Evolutionary conservation across 2,888 invertebrate genomes (phyloP), one percentile per base, ranked within the genome.

Genomic region (Keiferia lycopersicella): DNA sequence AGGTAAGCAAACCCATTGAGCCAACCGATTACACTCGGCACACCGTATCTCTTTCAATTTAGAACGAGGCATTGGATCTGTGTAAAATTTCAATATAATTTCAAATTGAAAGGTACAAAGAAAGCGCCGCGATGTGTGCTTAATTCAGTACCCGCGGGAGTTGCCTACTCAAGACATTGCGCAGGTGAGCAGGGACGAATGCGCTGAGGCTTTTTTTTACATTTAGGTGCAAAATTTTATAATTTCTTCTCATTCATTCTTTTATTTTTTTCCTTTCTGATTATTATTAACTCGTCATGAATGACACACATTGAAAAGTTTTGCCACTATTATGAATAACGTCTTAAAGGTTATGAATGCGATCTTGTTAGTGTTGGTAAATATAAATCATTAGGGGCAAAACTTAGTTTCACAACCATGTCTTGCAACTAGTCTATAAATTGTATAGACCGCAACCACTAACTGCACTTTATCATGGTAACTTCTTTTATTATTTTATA

Each of bases 81-180:
- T 18, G 56, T 34, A 34, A 34, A 56, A 56, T 14, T 53, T 12
- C 56, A 26, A 34, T 56, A 14, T n/a, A 26, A 10, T 56, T 56
- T 34, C 34, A 56, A 56, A 34, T 56, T 56, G 30, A 34, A 34
- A 34, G 56, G 56, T 34, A 56, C 14, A 56, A 30, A 56, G 56
- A 56, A 56, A 56, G 26, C 30, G 30, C 30, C n/a, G 11, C 51
- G 12, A 12, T 53, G 26, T 22, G 34, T 56, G 56, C n/a, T 56
- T 56, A 56, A 56, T 56, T 56, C 34, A 56, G 34, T 16, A 30
- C 56, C n/a, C 56, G 16, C n/a, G 56, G 26, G 56, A 34, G 34
- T 34, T 34, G 34, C n/a, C n/a, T 22, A 53, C 51, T 53, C 22
- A 53, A 22, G 20, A 14, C 22, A 18, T 18, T 48, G 16, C 18